Percentiles rank a stretch among this genome's conserved stretches.
Conservation (phyloP, 2,797 vertebrate species). For the Lagothrix lagotricha region DNA sequence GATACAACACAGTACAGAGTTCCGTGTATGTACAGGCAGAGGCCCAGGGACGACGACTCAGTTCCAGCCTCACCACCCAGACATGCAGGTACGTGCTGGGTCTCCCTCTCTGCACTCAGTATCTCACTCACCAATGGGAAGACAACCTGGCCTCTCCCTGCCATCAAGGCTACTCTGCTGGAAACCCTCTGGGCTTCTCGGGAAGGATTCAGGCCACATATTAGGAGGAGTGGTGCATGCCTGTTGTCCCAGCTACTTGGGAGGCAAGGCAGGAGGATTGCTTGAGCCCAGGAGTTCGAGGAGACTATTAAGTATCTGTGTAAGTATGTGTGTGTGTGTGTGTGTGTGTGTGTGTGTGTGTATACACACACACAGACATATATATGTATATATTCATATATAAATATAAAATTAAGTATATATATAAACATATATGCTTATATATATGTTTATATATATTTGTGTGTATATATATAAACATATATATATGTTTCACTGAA, state of each 20-base stretch:
- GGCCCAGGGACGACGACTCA: neutral
- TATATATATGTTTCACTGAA: too few relatives aligned
- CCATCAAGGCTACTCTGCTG: neutral
- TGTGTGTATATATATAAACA: too few relatives aligned
- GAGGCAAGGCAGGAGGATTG: neutral
- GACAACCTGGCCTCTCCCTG: neutral
- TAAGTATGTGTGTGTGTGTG: too few relatives aligned
- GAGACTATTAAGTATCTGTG: neutral
- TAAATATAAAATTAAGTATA: too few relatives aligned
- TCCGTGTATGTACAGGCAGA: neutral
- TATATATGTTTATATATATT: too few relatives aligned
- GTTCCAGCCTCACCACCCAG: neutral
- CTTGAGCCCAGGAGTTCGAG: neutral
- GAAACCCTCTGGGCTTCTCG: neutral
- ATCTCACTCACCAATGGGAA: neutral
- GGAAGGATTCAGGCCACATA: neutral
- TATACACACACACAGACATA: fast-evolving
- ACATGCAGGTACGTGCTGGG: neutral
- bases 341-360: too few relatives aligned
- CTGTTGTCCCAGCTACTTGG: neutral
- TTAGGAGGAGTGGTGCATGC: neutral
- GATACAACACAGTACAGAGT: too few relatives aligned
- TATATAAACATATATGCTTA: too few relatives aligned
- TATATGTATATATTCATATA: too few relatives aligned
- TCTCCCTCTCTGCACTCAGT: neutral